Evolutionary conservation across 2,113 vertebrate genomes (phyloP), one percentile per base, ranked within the genome.

Genomic region (Salminus brasiliensis): DNA sequence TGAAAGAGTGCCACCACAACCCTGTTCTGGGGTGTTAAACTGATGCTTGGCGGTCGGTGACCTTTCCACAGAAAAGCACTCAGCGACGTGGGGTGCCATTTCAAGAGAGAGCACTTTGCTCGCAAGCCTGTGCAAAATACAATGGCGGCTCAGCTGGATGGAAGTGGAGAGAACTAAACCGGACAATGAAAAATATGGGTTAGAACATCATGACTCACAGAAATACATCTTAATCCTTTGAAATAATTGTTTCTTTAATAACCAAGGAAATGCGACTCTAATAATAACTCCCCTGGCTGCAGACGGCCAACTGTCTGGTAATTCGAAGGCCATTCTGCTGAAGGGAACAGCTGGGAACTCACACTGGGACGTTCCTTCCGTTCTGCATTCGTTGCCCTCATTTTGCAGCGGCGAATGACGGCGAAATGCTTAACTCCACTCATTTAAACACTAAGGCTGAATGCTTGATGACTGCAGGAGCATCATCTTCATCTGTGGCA

Each of bases 51-150:
- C 30, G 53, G 67, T 47, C 36, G 10, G 65, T 83, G 73, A 83
- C 82, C 77, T 83, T 83, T 83, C 74, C 25, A 13, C 36, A 72
- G 82, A 52, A 76, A 65, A 83, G 72, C 55, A 41, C 52, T 70
- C 66, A 18, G 67, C 66, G 39, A 57, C 18, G 53, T 30, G 45
- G 66, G 69, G 49, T 80, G 82, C 77, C 66, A 80, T 80, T 79
- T 83, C 68, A n/a, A 72, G 36, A 60, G 70, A 70, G 63, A 83
- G 65, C 71, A 63, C 73, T 83, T 41, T 57, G 49, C 59, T 76
- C 55, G 32, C 34, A 41, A 49, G 67, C 30, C 43, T 29, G 76
- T 8, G 55, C 12, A 23, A 68, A 78, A 47, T 23, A 52, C 72
- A 66, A 66, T 21, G 49, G 12, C 6, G 18, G 23, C 66, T 47